Evolutionary conservation across 2,797 vertebrate genomes (phyloP), one percentile per base, ranked within the genome.

Genomic region (Clamator glandarius): DNA sequence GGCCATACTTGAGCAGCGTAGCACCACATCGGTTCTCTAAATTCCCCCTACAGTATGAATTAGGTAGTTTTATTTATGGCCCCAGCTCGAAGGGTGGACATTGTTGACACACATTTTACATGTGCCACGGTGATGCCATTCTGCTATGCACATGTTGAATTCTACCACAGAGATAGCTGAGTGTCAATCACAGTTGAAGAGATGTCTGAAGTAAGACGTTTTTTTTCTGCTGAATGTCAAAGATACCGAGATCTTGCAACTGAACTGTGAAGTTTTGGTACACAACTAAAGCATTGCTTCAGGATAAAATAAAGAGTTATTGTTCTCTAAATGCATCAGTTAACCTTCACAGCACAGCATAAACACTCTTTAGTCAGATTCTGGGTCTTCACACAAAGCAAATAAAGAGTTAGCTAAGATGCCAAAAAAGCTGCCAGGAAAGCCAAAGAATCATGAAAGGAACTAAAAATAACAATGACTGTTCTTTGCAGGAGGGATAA

Each of bases 391-490:
- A 69, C 5, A 73, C 9, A 76, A 90, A 90, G 35, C 24, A 86
- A 83, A 70, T 29, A 55, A 64, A 50, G 36, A 72, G 33, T 41
- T 73, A 83, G 48, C 6, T 36, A 52, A 85, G 39, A 83, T 26
- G 39, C 44, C 62, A 89, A 18, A 83, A 82, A 85, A 80, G 12
- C 50, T 85, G 48, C 28, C 46, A 90, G 23, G 31, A 13, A 92
- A 84, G 52, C 33, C 46, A 72, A 64, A 78, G 36, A 86, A 64
- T 70, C 0, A 0, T 61, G 35, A 94, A 88, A 68, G 51, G 35
- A 96, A 50, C 42, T 89, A 90, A 84, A 87, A 86, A 72, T 72
- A 95, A 57, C 33, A 72, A 33, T 36, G 20, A 64, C 33, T 81
- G 16, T 58, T 88, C 46, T 88, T 42, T 64, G 42, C 70, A 91